A percentile compares a stretch with the other conserved stretches of the same genome.
These are phyloP conservation scores for Drosophila navojoa DNA, from an alignment of 1,140 invertebrate species.

Conservation along the genomic window DNA sequence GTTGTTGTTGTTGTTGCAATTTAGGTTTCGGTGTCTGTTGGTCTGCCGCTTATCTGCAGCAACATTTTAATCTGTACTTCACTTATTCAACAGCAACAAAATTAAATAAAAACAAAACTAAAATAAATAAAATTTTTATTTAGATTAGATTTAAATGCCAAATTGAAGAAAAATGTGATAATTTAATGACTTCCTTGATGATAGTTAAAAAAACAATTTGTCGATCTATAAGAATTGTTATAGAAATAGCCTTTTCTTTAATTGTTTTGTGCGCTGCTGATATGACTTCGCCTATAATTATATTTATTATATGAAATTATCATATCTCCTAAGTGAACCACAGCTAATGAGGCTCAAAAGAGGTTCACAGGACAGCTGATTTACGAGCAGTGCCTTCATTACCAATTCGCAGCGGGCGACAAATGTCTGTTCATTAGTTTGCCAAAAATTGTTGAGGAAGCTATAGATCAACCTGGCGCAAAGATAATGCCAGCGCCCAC, in stretches of 20 bases:
- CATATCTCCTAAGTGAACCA: not conserved
- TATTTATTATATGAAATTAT: slow-evolving; percentile 18
- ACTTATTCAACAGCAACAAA: slow-evolving; percentile 36
- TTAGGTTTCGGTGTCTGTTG: slow-evolving; percentile 58
- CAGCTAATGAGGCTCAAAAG: slow-evolving; percentile 17
- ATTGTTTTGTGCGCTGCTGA: slow-evolving; percentile 7
- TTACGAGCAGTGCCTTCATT: not conserved
- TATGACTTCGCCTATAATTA: slow-evolving; percentile 17
- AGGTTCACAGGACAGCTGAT: slow-evolving; percentile 6
- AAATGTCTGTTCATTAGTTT: slow-evolving; percentile 19
- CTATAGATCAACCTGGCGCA: not conserved
- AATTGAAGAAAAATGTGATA: slow-evolving; percentile 44
- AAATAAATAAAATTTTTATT: slow-evolving; percentile 54
- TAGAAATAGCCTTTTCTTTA: not conserved
- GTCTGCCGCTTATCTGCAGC: slow-evolving; percentile 52
- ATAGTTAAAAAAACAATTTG: slow-evolving; percentile 10
- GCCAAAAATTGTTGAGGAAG: not conserved
- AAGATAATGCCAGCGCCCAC: slow-evolving; percentile 1
- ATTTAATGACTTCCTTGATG: slow-evolving; percentile 67
- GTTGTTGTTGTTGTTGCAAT: slow-evolving; percentile 23
- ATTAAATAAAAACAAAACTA: slow-evolving; percentile 6
- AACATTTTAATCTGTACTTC: slow-evolving; percentile 75
- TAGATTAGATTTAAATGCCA: slow-evolving; percentile 63
- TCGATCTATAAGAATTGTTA: slow-evolving; percentile 16
- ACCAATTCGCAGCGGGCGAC: slow-evolving; percentile 31